Conservation (phyloP, 2,888 invertebrate genomes). For the Apantesis nais region DNA sequence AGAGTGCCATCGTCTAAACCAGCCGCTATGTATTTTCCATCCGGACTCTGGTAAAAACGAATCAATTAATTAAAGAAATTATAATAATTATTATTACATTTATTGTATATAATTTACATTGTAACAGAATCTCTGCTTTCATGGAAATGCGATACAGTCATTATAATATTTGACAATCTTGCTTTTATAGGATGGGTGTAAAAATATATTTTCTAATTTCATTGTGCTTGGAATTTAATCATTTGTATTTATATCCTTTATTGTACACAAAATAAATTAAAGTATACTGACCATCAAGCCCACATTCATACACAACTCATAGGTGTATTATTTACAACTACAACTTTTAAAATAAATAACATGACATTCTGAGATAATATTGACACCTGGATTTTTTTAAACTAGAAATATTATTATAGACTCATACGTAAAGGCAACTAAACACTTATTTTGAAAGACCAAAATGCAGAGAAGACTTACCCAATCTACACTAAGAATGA, state of each 20-base stretch:
- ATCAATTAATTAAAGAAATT: no score
- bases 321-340: no score
- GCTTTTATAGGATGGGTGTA: no score
- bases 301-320: no score
- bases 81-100: no score
- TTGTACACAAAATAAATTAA: no score
- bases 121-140: neutral
- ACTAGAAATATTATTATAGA: neutral
- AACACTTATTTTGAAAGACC: neutral
- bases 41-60: conserved; percentile 90
- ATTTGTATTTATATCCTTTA: no score
- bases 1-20: conserved; percentile 97
- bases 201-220: neutral
- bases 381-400: neutral
- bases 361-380: neutral
- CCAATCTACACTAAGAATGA: conserved; percentile 96
- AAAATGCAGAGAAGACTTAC: conserved; percentile 85
- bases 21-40: conserved; percentile 96
- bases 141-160: neutral
- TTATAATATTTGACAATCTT: neutral
- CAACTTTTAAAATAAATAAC: neutral
- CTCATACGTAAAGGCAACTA: neutral
- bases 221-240: neutral
- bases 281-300: no score
- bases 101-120: no score